Percentiles rank a stretch among this genome's conserved stretches.
These are phyloP conservation scores for Hemibagrus guttatus DNA, from an alignment of 2,797 vertebrate species.

Conservation along the genomic window DNA sequence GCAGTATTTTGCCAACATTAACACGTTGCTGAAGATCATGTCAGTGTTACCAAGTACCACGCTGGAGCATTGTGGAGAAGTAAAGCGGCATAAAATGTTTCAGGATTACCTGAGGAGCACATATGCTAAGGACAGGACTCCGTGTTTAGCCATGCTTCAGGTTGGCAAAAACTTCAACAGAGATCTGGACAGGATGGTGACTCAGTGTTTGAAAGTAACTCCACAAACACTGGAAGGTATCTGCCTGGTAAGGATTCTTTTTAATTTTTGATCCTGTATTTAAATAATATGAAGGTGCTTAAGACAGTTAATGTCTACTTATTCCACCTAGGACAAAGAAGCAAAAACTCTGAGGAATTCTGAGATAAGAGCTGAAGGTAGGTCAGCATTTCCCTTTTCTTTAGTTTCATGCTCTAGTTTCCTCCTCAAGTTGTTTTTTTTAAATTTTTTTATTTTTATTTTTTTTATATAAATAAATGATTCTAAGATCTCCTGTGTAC, in stretches of 20 bases:
- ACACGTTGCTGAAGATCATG: conserved; percentile 78
- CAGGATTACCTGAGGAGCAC: conserved; percentile 76
- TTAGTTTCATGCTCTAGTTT: not conserved
- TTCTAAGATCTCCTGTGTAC: not conserved
- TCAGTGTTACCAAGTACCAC: conserved; percentile 80
- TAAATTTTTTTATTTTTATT: no score
- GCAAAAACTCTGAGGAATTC: conserved; percentile 71
- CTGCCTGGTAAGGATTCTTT: conserved; percentile 71
- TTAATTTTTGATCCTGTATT: not conserved
- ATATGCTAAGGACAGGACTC: conserved; percentile 68
- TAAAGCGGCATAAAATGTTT: conserved; percentile 77
- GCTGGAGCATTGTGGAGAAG: conserved; percentile 77
- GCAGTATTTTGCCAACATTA: conserved; percentile 84
- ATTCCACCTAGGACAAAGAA: conserved; percentile 75
- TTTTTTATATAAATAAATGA: not conserved
- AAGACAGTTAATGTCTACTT: not conserved
- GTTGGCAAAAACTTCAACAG: conserved; percentile 78
- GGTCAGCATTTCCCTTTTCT: not conserved
- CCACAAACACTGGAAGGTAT: conserved; percentile 80
- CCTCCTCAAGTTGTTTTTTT: no score
- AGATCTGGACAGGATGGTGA: conserved; percentile 81
- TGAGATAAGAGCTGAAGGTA: conserved; percentile 76
- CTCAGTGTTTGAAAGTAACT: conserved; percentile 79
- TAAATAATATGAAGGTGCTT: not conserved
- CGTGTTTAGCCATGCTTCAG: conserved; percentile 76